A percentile compares a stretch with the other conserved stretches of the same genome.
Conservation (phyloP, 2,888 invertebrate species). For the Lottia gigantea region DNA sequence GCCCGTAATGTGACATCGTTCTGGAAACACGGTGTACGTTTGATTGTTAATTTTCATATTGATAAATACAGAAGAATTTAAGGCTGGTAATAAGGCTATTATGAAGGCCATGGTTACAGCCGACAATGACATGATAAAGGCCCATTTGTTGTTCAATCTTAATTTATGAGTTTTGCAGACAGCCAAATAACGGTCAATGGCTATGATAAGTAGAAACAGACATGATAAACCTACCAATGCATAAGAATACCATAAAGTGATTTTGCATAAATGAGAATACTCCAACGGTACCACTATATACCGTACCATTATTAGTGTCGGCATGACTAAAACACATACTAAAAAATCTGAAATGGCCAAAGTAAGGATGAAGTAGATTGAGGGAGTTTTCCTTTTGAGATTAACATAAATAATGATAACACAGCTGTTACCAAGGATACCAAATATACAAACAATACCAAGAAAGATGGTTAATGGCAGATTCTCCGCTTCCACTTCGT, state of each 20-base stretch:
- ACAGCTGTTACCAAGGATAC: not conserved
- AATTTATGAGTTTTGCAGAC: constrained; percentile 6
- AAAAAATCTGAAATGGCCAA: constrained; percentile 4
- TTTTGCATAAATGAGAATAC: not conserved
- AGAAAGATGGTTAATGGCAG: not conserved
- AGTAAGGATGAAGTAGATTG: not conserved
- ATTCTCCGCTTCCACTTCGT: not conserved
- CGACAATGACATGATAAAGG: not conserved
- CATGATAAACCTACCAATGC: not conserved
- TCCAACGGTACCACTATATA: not conserved
- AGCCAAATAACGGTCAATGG: not conserved
- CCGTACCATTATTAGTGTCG: not conserved
- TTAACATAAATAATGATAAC: constrained; percentile 8
- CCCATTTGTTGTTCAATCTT: not conserved
- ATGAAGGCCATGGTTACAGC: not conserved
- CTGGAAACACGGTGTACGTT: not conserved
- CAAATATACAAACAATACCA: not conserved
- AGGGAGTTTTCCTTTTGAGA: not conserved
- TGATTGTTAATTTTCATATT: not conserved
- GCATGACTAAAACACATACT: not conserved
- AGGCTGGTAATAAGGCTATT: not conserved
- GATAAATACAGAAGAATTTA: not conserved
- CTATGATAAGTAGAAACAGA: not conserved
- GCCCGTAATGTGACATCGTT: not conserved
- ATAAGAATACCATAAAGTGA: not conserved